Conservation (phyloP, 2,113 vertebrate species). For the Sakesphorus luctuosus region DNA sequence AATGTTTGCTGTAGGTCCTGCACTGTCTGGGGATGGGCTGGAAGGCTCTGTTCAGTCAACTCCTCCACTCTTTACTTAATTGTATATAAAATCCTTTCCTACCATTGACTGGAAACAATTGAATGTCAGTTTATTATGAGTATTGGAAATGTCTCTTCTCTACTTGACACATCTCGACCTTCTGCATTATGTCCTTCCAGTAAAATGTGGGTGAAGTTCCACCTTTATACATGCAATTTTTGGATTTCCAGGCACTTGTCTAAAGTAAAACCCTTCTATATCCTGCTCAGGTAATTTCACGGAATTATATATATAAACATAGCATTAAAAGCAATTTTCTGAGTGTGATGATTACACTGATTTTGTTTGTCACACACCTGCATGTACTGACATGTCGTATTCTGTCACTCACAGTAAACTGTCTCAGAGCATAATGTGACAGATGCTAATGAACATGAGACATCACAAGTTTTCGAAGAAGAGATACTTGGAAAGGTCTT, state of each 20-base stretch:
- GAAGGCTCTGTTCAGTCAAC: background rate
- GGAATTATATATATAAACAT: conserved; percentile 64
- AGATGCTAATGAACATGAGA: conserved; percentile 53
- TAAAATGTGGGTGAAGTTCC: background rate
- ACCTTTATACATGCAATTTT: background rate
- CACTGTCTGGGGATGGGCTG: background rate
- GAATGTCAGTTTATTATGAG: background rate
- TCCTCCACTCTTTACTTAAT: background rate
- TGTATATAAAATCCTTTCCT: background rate
- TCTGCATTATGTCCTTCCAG: background rate
- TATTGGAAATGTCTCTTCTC: background rate
- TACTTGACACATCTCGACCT: background rate
- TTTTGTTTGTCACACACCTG: conserved; percentile 70
- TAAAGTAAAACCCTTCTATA: conserved; percentile 17
- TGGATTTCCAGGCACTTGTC: background rate
- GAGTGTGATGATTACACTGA: conserved; percentile 63
- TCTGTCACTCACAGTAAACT: conserved; percentile 50
- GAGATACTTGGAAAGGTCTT: background rate
- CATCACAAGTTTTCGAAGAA: background rate
- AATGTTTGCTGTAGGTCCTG: background rate
- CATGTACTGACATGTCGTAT: background rate
- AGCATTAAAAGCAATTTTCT: conserved; percentile 69
- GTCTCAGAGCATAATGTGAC: conserved; percentile 3
- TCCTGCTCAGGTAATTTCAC: conserved; percentile 65
- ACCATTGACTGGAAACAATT: background rate